Conservation (phyloP, 2,888 invertebrate species). For the Amphipyra tragopoginis region DNA sequence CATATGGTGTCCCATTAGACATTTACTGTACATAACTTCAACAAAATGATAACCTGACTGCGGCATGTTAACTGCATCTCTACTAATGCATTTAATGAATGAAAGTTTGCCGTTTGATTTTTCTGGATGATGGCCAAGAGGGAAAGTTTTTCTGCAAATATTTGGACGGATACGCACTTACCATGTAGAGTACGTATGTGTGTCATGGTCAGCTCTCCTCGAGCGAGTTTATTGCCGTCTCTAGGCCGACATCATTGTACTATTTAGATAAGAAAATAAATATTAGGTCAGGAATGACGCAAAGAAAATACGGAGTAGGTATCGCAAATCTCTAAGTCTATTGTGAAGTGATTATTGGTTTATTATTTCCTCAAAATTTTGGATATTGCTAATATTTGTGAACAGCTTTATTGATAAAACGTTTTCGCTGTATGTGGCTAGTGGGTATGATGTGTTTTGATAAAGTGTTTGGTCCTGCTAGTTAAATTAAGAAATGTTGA, state of each 20-base stretch:
- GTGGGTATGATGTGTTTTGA: slow-evolving; percentile 23
- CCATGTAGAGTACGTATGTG: slow-evolving; percentile 67
- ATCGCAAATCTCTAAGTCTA: slow-evolving; percentile 29
- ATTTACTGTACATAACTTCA: not conserved
- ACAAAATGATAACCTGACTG: not conserved
- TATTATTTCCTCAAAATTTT: slow-evolving; percentile 33
- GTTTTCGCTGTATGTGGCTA: slow-evolving; percentile 38
- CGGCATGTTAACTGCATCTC: slow-evolving; percentile 49
- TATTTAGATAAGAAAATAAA: slow-evolving; percentile 72
- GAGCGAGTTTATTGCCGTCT: slow-evolving; percentile 74
- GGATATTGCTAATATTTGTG: slow-evolving; percentile 32
- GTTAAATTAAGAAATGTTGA: not conserved
- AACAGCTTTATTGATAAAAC: slow-evolving; percentile 37
- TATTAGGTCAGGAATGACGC: slow-evolving; percentile 64
- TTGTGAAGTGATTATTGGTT: slow-evolving; percentile 40
- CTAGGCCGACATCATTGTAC: slow-evolving; percentile 70
- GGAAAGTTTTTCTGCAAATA: slow-evolving; percentile 76
- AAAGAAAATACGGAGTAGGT: slow-evolving; percentile 46
- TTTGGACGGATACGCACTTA: slow-evolving; percentile 66
- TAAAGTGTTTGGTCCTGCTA: slow-evolving; percentile 9
- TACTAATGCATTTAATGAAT: slow-evolving; percentile 70
- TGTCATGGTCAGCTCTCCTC: slow-evolving; percentile 78
- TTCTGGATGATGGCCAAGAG: slow-evolving; percentile 78
- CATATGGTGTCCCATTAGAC: not conserved
- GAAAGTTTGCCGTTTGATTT: slow-evolving; percentile 62